Conservation (phyloP, 1,140 invertebrate species). For the Ridgeia piscesae region DNA sequence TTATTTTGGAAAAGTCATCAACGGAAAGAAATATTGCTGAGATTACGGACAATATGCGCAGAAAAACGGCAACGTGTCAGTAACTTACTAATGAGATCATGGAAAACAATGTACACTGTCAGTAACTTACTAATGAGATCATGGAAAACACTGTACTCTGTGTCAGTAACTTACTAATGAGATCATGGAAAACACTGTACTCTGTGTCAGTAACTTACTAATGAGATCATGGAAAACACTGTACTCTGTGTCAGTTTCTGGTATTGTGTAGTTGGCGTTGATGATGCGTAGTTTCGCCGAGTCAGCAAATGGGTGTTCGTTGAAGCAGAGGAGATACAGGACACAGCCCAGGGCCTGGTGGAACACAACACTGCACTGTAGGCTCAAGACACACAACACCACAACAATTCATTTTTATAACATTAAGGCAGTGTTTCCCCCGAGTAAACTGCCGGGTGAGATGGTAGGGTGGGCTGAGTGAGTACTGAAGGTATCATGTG, state of each 20-base stretch:
- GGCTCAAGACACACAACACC: not conserved
- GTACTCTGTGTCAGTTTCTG: conserved; percentile 76
- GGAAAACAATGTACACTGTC: conserved; percentile 72
- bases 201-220: conserved; percentile 65
- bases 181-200: conserved; percentile 83
- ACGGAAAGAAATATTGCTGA: not conserved
- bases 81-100: conserved; percentile 80
- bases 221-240: conserved; percentile 89
- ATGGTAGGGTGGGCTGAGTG: too few relatives aligned
- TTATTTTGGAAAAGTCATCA: not conserved
- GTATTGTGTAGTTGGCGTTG: conserved; percentile 91
- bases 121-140: too few relatives aligned
- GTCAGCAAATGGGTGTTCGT: conserved; percentile 96
- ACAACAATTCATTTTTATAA: not conserved
- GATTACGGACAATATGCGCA: not conserved
- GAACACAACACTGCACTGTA: not conserved
- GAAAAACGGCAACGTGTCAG: not conserved
- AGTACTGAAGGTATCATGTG: too few relatives aligned
- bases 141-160: conserved; percentile 80
- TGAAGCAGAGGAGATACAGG: conserved; percentile 87
- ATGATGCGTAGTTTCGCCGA: conserved; percentile 90
- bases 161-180: conserved; percentile 83
- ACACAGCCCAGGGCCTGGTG: conserved; percentile 86
- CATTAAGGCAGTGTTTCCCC: too few relatives aligned
- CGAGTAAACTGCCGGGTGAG: too few relatives aligned